Conservation (phyloP, 2,797 vertebrate genomes). For the Cuculus canorus region DNA sequence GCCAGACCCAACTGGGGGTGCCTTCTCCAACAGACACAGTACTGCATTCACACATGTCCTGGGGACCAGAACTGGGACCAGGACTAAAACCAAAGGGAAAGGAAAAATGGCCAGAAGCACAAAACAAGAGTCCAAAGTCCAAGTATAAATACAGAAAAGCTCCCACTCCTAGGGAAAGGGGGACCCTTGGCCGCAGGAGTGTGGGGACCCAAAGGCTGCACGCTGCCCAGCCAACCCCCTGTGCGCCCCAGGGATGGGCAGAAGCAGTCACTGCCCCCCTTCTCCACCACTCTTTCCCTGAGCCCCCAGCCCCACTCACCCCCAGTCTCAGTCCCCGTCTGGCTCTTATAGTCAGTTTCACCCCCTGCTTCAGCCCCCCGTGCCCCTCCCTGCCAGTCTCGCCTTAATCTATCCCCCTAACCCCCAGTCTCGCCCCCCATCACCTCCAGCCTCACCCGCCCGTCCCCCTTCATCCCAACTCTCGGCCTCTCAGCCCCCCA, state of each 20-base stretch:
- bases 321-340: too few species aligned
- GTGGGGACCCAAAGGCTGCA: not conserved
- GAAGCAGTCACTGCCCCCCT: not conserved
- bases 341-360: too few species aligned
- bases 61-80: not conserved
- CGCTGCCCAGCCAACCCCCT: not conserved
- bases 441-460: too few species aligned
- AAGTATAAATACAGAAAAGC: not conserved
- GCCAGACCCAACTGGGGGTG: not conserved
- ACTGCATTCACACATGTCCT: not conserved
- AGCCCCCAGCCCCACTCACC: too few species aligned
- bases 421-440: too few species aligned
- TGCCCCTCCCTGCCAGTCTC: too few species aligned
- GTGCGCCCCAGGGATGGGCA: not conserved
- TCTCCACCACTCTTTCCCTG: not conserved
- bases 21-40: not conserved
- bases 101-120: not conserved
- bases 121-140: not conserved
- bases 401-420: too few species aligned
- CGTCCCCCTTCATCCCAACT: too few species aligned
- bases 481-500: too few species aligned
- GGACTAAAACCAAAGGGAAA: not conserved
- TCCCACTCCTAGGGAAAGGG: not conserved
- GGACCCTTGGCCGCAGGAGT: not conserved
- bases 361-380: too few species aligned